Evolutionary conservation across 2,888 invertebrate genomes (phyloP), one percentile per base, ranked within the genome.

Genomic region (Patella caerulea): DNA sequence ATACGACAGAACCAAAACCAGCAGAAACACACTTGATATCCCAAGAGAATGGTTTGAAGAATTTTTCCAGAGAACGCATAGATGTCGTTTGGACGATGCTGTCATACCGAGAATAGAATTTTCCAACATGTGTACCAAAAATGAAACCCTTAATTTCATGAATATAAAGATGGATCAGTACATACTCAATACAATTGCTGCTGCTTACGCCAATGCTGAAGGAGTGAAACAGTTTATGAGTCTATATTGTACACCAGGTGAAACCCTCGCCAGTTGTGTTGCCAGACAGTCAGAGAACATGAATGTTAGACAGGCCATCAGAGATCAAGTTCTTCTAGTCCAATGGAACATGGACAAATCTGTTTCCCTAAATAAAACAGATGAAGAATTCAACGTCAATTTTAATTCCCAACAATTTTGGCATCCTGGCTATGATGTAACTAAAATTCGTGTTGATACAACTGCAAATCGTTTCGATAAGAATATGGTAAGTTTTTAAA

Each of bases 1-100:
- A 1, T 82, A 83, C 65, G 73, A 59, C 34, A 82, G 84, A 11
- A 82, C 83, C 19, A 79, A 89, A 76, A 85, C 84, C 0, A 79
- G 86, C 19, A 80, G 81, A 17, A 83, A 84, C 71, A 86, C 85
- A 54, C 82, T 81, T 2, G 83, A 83, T 2, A 89, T 92, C 72
- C 92, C 92, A 3, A 83, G 86, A 69, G 86, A 86, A 12, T 92
- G 92, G 92, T 92, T 91, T 78, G 91, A 91, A 17, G 92, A 92
- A 77, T 92, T 90, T 77, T 92, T 90, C 85, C 91, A 92, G 81
- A 83, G 84, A 5, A 83, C 88, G 12, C 85, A 85, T 75, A 69
- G 83, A 59, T 89, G 89, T 74, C 78, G 77, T 1, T 76, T 88
- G n/a, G 17, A 71, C 11, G 77, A 81, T 55, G 81, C 84, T 9